Conservation (phyloP, 2,888 invertebrate genomes). For the Drosophila kanekoi region DNA sequence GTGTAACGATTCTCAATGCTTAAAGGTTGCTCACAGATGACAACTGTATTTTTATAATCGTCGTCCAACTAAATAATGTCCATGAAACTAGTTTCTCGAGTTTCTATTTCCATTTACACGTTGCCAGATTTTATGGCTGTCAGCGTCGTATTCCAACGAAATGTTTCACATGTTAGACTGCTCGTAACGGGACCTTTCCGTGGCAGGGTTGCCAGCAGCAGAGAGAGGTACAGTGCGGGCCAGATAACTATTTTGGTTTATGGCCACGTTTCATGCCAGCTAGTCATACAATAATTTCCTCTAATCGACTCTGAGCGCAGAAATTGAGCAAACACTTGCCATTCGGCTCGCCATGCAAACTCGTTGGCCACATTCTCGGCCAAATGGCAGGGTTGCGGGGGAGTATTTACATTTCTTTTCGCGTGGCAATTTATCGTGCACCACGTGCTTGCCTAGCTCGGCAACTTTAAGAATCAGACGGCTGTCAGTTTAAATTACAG, state of each 20-base stretch:
- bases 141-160: conserved; percentile 38
- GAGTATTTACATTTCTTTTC: not conserved
- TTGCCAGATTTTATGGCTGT: conserved; percentile 47
- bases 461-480: conserved; percentile 20
- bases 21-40: conserved; percentile 50
- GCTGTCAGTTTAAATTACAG: conserved; percentile 54
- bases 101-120: conserved; percentile 10
- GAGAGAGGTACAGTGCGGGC: conserved; percentile 26
- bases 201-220: conserved; percentile 21
- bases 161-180: conserved; percentile 5
- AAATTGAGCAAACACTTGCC: conserved; percentile 78
- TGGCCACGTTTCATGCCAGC: conserved; percentile 70
- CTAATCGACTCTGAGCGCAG: conserved; percentile 68
- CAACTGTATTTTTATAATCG: conserved; percentile 63
- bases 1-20: conserved; percentile 29
- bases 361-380: conserved; percentile 23
- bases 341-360: conserved; percentile 28
- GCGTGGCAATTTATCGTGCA: conserved; percentile 35
- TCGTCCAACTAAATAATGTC: conserved; percentile 29
- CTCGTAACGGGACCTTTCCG: too few relatives aligned
- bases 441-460: conserved; percentile 2
- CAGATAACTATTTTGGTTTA: conserved; percentile 74
- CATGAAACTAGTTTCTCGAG: conserved; percentile 21
- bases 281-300: conserved; percentile 74
- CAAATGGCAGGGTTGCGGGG: too few relatives aligned